Conservation (phyloP, 1,140 invertebrate species). For the Apocrypta bakeri region DNA sequence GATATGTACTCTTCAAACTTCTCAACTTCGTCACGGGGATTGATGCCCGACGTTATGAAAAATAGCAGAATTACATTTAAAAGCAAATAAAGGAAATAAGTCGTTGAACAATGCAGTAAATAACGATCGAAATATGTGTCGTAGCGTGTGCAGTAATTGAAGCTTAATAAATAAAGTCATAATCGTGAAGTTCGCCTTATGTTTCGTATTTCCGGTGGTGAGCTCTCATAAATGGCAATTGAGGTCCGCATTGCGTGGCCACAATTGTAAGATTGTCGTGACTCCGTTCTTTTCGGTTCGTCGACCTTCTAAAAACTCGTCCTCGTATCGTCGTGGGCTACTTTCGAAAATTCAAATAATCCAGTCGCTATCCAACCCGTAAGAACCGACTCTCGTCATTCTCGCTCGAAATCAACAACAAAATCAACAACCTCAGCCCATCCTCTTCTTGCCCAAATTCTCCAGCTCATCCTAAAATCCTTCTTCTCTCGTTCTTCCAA, state of each 20-base stretch:
- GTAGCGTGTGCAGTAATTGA: too few relatives aligned
- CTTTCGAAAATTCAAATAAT: neutral
- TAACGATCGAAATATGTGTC: neutral
- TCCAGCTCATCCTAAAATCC: neutral
- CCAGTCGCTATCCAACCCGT: neutral
- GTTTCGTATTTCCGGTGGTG: constrained; percentile 33
- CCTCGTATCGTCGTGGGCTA: too few relatives aligned
- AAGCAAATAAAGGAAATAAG: too few relatives aligned
- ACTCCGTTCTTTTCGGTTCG: neutral
- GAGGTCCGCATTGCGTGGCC: neutral
- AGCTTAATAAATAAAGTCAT: neutral
- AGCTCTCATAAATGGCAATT: constrained; percentile 19
- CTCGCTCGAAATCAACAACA: neutral
- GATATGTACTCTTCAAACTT: too few relatives aligned
- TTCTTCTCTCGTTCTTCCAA: neutral
- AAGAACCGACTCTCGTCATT: neutral
- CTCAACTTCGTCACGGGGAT: too few relatives aligned
- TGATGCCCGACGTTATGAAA: too few relatives aligned
- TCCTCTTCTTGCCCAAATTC: too few relatives aligned
- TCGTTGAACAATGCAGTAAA: too few relatives aligned
- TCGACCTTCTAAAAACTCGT: constrained; percentile 7
- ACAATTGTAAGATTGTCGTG: constrained; percentile 22
- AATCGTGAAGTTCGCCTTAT: neutral
- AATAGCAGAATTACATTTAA: too few relatives aligned
- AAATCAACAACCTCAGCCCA: neutral